Conservation (phyloP, 2,797 vertebrate genomes). For the Echiichthys vipera region DNA sequence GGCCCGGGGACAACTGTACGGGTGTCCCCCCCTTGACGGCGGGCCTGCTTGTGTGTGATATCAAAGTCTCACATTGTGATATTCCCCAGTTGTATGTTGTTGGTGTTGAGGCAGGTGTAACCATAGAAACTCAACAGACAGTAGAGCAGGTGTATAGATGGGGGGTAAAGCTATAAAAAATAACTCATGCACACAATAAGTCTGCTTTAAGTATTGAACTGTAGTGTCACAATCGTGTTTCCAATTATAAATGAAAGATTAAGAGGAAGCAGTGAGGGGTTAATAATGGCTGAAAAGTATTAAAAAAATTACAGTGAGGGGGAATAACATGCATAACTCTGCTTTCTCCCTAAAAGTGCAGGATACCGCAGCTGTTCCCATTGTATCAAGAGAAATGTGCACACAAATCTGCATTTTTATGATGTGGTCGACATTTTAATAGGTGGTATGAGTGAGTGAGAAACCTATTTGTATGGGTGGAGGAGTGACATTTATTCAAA, state of each 20-base stretch:
- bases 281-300: conserved; percentile 8
- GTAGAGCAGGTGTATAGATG: conserved; percentile 6
- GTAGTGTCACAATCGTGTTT: background rate
- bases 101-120: conserved; percentile 3
- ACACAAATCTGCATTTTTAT: background rate
- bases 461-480: background rate
- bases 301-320: background rate
- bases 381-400: background rate
- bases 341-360: conserved; percentile 1
- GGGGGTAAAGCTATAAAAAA: background rate
- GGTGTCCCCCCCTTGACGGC: too few relatives aligned
- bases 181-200: background rate
- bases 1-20: too few relatives aligned
- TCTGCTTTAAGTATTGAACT: background rate
- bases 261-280: background rate
- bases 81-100: background rate
- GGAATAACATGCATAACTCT: conserved; percentile 11
- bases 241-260: background rate
- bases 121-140: conserved; percentile 29
- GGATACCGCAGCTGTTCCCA: conserved; percentile 16
- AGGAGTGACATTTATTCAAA: conserved; percentile 21
- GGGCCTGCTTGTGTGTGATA: too few relatives aligned
- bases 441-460: background rate
- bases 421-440: conserved; percentile 40
- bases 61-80: too few relatives aligned